Conservation (phyloP, 2,113 vertebrate species). For the Mirounga angustirostris region DNA sequence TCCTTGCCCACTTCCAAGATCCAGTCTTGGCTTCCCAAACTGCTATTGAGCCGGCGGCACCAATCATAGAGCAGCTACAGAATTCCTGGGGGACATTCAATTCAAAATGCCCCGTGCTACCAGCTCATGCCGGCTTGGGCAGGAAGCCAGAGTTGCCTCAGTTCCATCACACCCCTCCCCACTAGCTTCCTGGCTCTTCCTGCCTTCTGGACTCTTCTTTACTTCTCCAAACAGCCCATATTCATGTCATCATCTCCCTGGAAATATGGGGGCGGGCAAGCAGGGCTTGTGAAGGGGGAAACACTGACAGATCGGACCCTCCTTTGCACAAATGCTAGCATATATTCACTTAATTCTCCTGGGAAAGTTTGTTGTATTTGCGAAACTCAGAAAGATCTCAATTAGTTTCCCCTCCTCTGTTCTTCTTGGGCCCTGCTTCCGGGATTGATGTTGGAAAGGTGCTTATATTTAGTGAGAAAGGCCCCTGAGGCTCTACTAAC, state of each 20-base stretch:
- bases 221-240: background rate
- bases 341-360: background rate
- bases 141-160: background rate
- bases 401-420: conserved; percentile 32
- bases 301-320: background rate
- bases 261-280: background rate
- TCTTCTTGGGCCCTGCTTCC: conserved; percentile 53
- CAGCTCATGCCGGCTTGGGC: background rate
- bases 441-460: conserved; percentile 54
- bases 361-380: conserved; percentile 29
- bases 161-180: background rate
- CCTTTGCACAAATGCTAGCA: background rate
- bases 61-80: background rate
- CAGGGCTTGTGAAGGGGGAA: background rate
- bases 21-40: background rate
- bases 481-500: conserved; percentile 68
- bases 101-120: background rate
- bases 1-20: background rate
- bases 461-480: conserved; percentile 51
- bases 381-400: conserved; percentile 59
- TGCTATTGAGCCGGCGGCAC: background rate
- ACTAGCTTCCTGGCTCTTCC: background rate
- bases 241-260: background rate
- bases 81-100: background rate
- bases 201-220: background rate